These are phyloP conservation scores for Anableps anableps DNA, from an alignment of 2,797 vertebrate species.

Conservation along the genomic window DNA sequence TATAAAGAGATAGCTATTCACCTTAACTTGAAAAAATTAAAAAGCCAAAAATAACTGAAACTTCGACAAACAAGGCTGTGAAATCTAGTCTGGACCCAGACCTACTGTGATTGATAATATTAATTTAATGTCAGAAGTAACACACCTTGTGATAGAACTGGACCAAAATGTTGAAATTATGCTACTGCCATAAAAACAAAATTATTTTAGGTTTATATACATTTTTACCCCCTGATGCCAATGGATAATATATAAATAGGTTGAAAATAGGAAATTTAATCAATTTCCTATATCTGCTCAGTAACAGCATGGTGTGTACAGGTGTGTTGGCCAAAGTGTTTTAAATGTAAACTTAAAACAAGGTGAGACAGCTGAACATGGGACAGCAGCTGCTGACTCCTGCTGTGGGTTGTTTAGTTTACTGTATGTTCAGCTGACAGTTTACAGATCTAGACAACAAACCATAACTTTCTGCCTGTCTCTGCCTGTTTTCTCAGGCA, in stretches of 20 bases:
- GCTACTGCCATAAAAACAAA: not conserved
- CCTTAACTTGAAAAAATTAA: not conserved
- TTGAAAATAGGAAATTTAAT: not conserved
- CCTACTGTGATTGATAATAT: no score
- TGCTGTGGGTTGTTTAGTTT: not conserved
- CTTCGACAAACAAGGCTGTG: not conserved
- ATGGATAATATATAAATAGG: not conserved
- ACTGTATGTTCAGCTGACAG: not conserved
- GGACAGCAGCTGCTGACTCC: conserved; percentile 1
- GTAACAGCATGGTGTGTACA: not conserved
- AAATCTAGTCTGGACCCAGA: not conserved
- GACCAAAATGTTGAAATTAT: not conserved
- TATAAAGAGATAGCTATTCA: not conserved
- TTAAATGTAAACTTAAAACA: not conserved
- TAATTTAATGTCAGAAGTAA: no score
- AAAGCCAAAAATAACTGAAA: not conserved
- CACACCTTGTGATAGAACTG: not conserved
- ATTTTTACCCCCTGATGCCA: not conserved
- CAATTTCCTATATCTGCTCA: not conserved
- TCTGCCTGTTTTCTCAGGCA: not conserved
- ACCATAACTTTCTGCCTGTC: not conserved
- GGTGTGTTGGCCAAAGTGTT: not conserved
- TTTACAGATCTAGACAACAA: not conserved
- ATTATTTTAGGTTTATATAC: not conserved
- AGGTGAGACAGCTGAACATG: conserved; percentile 9